Conservation (phyloP, 2,113 vertebrate genomes). For the Macroglossus sobrinus region DNA sequence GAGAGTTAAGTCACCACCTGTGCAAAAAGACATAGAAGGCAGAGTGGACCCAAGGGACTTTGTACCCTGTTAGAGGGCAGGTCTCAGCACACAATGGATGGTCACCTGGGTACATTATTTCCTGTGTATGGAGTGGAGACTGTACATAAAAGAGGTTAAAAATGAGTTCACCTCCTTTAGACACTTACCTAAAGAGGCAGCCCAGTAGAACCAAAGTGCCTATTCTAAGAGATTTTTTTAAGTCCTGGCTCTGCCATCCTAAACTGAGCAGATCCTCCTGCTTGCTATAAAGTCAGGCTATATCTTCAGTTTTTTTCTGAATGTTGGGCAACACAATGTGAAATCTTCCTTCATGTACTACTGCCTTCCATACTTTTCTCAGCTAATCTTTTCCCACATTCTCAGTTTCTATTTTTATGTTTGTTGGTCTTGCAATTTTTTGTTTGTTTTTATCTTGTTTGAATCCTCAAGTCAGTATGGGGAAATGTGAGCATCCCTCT, state of each 20-base stretch:
- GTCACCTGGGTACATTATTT: background rate
- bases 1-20: background rate
- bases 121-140: background rate
- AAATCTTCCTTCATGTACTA: background rate
- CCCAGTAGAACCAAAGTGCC: background rate
- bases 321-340: background rate
- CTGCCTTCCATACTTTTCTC: background rate
- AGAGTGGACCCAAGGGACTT: background rate
- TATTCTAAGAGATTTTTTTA: background rate
- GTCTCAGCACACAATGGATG: background rate
- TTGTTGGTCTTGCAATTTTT: background rate
- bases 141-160: background rate
- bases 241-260: background rate
- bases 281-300: background rate
- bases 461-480: background rate
- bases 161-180: background rate
- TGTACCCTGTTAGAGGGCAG: no score
- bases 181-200: background rate
- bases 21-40: background rate
- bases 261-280: background rate
- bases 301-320: background rate
- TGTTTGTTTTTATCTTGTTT: slow-evolving; percentile 27
- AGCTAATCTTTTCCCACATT: background rate
- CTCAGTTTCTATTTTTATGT: background rate
- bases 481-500: background rate